These are phyloP conservation scores for Eupithecia tripunctaria DNA, from an alignment of 2,888 invertebrate species.

Conservation along the genomic window DNA sequence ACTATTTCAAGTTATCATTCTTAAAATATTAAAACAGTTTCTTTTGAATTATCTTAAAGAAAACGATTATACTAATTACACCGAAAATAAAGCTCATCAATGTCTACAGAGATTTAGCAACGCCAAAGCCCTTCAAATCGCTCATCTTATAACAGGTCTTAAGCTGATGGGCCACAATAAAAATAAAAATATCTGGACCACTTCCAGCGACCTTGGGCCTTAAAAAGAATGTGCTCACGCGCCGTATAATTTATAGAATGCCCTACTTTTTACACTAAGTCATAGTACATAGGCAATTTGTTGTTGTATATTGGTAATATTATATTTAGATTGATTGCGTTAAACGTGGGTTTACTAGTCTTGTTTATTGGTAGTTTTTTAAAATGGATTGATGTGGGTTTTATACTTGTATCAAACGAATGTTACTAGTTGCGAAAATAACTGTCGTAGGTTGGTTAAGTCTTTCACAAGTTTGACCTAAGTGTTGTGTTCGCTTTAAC, in stretches of 20 bases:
- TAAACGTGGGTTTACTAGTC: constrained; percentile 36
- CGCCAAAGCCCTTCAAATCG: constrained; percentile 54
- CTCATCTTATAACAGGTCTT: constrained; percentile 47
- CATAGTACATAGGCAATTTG: constrained; percentile 50
- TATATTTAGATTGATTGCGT: constrained; percentile 41
- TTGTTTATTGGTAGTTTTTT: constrained; percentile 5
- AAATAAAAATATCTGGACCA: constrained; percentile 72
- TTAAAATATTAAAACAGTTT: background rate
- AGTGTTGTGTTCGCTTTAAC: constrained; percentile 12
- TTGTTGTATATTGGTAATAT: constrained; percentile 39
- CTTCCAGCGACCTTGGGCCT: constrained; percentile 81
- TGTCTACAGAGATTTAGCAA: constrained; percentile 18
- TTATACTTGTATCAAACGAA: background rate
- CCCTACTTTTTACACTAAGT: constrained; percentile 62
- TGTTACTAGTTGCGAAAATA: constrained; percentile 28
- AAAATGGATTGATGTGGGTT: background rate
- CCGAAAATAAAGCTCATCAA: constrained; percentile 14
- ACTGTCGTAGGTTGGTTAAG: constrained; percentile 34
- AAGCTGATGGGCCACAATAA: constrained; percentile 54
- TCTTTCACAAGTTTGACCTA: constrained; percentile 25
- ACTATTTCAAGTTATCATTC: background rate
- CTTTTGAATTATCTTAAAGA: background rate
- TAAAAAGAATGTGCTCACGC: constrained; percentile 66
- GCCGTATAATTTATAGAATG: constrained; percentile 72
- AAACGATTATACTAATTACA: constrained; percentile 10